Evolutionary conservation across 2,113 vertebrate genomes (phyloP).

Genomic region (Tachysurus vachellii): DNA sequence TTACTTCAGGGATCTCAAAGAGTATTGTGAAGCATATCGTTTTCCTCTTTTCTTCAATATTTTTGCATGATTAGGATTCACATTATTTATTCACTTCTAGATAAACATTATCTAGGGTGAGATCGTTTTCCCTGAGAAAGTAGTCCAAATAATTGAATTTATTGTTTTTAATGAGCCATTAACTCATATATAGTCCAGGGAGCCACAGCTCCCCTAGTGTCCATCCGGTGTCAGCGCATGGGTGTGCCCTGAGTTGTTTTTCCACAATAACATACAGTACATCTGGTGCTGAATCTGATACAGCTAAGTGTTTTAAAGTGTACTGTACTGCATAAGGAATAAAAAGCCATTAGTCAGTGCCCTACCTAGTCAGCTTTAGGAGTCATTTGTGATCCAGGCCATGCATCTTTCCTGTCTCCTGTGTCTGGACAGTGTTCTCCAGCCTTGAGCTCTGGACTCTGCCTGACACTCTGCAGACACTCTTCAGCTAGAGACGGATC

Average conservation of each 20-base stretch:
- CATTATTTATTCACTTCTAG: background rate
- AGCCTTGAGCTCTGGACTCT: constrained; percentile 36
- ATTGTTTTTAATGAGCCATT: background rate
- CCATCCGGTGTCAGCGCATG: background rate
- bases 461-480: constrained; percentile 53
- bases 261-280: background rate
- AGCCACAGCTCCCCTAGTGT: background rate
- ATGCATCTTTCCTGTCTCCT: constrained; percentile 27
- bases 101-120: background rate
- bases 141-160: background rate
- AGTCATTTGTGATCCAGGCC: background rate
- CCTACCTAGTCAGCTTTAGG: background rate
- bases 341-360: background rate
- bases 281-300: background rate
- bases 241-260: background rate
- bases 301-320: background rate
- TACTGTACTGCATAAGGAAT: background rate
- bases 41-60: background rate
- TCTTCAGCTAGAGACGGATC: constrained; percentile 46
- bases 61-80: background rate
- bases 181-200: background rate
- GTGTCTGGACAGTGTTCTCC: constrained; percentile 64
- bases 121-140: background rate
- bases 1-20: background rate
- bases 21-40: background rate